Percentiles rank a stretch among this genome's conserved stretches.
Evolutionary conservation across 2,888 invertebrate species (phyloP).

Genomic region (Xiphydria camelus): DNA sequence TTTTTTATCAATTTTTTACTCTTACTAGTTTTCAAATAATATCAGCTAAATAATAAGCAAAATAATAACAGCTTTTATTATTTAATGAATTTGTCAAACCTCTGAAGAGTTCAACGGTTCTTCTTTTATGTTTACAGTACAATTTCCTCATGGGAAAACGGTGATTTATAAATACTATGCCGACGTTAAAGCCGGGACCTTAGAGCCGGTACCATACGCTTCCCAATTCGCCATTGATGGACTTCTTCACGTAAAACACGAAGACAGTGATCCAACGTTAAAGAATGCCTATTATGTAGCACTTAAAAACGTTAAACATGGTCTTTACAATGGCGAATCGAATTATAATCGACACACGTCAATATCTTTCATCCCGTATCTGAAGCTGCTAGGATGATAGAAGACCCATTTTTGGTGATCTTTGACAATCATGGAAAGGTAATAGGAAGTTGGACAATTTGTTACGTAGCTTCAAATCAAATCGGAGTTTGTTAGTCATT

Average conservation of each 20-base stretch:
- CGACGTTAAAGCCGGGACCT: conserved; percentile 50
- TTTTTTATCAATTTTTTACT: too few relatives aligned
- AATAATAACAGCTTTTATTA: too few relatives aligned
- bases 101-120: too few relatives aligned
- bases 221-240: conserved; percentile 51
- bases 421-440: conserved; percentile 36
- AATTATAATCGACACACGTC: conserved; percentile 20
- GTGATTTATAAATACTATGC: conserved; percentile 53
- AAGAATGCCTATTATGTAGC: conserved; percentile 41
- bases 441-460: conserved; percentile 8
- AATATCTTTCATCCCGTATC: conserved; percentile 21
- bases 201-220: conserved; percentile 44
- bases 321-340: conserved; percentile 45
- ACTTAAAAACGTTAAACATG: conserved; percentile 46
- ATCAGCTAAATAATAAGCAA: too few relatives aligned
- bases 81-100: too few relatives aligned
- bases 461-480: background rate
- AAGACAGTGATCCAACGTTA: conserved; percentile 29
- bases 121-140: conserved; percentile 22
- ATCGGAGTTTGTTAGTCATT: background rate
- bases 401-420: conserved; percentile 39
- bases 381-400: conserved; percentile 27
- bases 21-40: too few relatives aligned
- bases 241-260: conserved; percentile 45
- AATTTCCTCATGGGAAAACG: conserved; percentile 60